phyloP scores from a whole-genome alignment of 30 jellyfish, hydroid and myxozoan species.

The Cassiopea andromeda region DNA sequence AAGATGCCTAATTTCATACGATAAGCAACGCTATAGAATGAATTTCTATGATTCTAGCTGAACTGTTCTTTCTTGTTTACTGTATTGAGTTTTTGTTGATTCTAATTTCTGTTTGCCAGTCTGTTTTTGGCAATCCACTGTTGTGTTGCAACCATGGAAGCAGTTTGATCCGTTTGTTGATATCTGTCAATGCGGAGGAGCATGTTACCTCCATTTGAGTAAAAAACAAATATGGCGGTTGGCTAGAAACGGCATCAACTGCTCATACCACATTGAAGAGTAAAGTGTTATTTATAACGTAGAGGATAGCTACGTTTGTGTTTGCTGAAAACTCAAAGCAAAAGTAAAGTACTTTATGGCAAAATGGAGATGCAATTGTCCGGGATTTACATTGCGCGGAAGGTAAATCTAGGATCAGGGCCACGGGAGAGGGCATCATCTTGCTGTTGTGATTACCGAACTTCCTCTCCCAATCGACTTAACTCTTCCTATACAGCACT shows the following conservation, averaged over 20 bases:
- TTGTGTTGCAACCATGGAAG: too few species aligned
- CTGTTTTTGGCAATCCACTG: too few species aligned
- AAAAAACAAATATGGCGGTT: slow-evolving; percentile 41
- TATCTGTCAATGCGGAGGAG: background rate
- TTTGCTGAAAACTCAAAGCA: background rate
- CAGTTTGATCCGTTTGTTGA: too few species aligned
- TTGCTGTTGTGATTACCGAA: slow-evolving; percentile 61
- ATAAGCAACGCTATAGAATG: too few species aligned
- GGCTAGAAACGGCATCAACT: slow-evolving; percentile 23
- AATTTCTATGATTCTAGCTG: too few species aligned
- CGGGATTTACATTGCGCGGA: slow-evolving; percentile 8
- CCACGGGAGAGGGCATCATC: slow-evolving; percentile 61
- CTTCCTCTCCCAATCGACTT: background rate
- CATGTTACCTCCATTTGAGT: background rate
- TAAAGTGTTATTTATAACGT: too few species aligned
- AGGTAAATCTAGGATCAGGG: slow-evolving; percentile 64
- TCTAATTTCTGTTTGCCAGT: too few species aligned
- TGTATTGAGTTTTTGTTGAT: too few species aligned
- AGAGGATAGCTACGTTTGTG: too few species aligned
- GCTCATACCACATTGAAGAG: too few species aligned
- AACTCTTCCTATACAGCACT: slow-evolving; percentile 44
- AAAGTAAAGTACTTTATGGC: background rate
- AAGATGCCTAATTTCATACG: too few species aligned
- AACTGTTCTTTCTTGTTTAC: too few species aligned
- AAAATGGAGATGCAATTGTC: slow-evolving; percentile 3